phyloP scores from a whole-genome alignment of 2,888 invertebrate genomes.

The Taphrorychus bicolor region DNA sequence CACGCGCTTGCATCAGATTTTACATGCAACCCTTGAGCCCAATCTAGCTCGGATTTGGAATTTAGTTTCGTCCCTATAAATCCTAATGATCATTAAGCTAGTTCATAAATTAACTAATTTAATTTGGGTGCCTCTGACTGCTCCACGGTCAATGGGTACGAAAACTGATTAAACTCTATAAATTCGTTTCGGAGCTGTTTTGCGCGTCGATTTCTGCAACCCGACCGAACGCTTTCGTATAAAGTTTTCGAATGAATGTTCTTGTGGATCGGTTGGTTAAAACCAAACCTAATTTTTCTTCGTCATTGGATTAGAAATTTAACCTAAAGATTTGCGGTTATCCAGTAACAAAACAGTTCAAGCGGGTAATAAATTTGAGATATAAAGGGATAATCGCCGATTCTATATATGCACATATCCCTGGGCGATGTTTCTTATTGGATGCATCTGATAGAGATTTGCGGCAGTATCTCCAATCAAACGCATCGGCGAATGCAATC shows the following conservation, averaged over 20 bases:
- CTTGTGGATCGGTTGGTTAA: too few relatives aligned
- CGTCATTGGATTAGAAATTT: too few relatives aligned
- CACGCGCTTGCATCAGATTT: slow-evolving; percentile 26
- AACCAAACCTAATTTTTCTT: too few relatives aligned
- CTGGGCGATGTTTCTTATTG: slow-evolving; percentile 22
- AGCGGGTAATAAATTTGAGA: neutral
- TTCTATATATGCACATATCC: neutral
- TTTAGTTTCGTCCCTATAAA: slow-evolving; percentile 23
- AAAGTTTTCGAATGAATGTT: neutral
- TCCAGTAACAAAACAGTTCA: neutral
- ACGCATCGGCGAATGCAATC: slow-evolving; percentile 29
- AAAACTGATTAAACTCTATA: slow-evolving; percentile 27
- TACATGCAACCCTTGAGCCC: slow-evolving; percentile 4
- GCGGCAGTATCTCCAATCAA: slow-evolving; percentile 24
- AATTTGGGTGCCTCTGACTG: slow-evolving; percentile 16
- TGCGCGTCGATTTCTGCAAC: slow-evolving; percentile 8
- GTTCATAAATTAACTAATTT: slow-evolving; percentile 31
- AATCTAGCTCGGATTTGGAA: slow-evolving; percentile 23
- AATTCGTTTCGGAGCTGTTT: slow-evolving; percentile 13
- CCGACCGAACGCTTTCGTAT: neutral
- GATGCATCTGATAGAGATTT: slow-evolving; percentile 23
- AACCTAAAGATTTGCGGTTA: too few relatives aligned
- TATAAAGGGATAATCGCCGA: neutral
- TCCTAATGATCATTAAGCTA: slow-evolving; percentile 31
- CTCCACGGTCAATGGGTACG: slow-evolving; percentile 20